A percentile compares a stretch with the other conserved stretches of the same genome.
Conservation (phyloP, 2,797 vertebrate genomes). For the Rhodeus uyekii region DNA sequence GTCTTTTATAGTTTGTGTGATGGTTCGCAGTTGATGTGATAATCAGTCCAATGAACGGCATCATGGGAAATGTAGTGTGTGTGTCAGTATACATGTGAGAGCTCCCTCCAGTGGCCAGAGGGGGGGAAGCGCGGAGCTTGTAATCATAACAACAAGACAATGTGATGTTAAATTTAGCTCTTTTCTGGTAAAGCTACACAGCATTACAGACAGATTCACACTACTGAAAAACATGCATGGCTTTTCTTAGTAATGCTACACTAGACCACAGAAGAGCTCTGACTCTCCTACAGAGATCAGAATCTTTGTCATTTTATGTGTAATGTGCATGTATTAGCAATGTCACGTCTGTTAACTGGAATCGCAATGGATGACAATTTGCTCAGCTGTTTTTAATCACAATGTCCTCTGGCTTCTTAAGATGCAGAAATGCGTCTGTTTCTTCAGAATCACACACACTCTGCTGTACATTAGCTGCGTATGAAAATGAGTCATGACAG, state of each 20-base stretch:
- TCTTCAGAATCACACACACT: not conserved
- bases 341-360: not conserved
- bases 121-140: too few relatives aligned
- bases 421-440: not conserved
- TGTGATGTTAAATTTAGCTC: not conserved
- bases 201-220: not conserved
- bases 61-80: too few relatives aligned
- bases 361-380: constrained; percentile 5
- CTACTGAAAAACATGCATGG: not conserved
- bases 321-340: not conserved
- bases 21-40: too few relatives aligned
- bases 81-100: too few relatives aligned
- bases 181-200: not conserved
- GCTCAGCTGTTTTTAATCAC: constrained; percentile 11
- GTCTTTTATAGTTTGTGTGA: too few relatives aligned
- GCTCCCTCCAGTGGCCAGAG: too few relatives aligned
- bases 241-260: not conserved
- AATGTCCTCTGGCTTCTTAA: not conserved
- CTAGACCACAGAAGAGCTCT: constrained; percentile 8
- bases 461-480: not conserved
- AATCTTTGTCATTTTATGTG: not conserved
- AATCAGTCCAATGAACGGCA: too few relatives aligned
- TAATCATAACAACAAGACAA: too few relatives aligned
- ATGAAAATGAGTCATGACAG: constrained; percentile 21
- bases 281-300: not conserved